Percentiles rank a stretch among this genome's conserved stretches.
Evolutionary conservation across 2,113 vertebrate species (phyloP).

Genomic region (Gambusia affinis): DNA sequence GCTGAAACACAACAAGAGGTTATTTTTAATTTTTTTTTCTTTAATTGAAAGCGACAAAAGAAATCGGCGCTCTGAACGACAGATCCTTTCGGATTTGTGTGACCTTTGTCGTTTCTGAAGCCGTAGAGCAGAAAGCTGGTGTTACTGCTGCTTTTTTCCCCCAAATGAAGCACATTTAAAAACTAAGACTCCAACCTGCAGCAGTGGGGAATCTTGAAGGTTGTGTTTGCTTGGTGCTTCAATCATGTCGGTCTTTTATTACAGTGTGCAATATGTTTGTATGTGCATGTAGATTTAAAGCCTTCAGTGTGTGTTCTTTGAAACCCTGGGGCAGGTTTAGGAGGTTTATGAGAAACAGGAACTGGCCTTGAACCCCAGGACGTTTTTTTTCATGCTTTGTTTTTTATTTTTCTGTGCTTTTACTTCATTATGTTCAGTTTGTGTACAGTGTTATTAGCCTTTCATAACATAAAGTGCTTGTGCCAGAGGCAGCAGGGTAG

Average conservation of each 20-base stretch:
- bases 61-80: not conserved
- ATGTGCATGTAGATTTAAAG: constrained; percentile 31
- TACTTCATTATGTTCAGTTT: constrained; percentile 37
- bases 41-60: not conserved
- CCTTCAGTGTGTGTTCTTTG: constrained; percentile 29
- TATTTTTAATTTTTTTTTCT: fast-evolving
- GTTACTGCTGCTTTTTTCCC: constrained; percentile 2
- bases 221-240: not conserved
- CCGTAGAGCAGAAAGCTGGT: constrained; percentile 9
- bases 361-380: constrained; percentile 52
- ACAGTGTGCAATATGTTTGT: constrained; percentile 37
- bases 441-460: constrained; percentile 44
- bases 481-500: constrained; percentile 44
- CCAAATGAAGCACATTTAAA: constrained; percentile 10
- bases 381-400: constrained; percentile 27
- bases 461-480: constrained; percentile 57
- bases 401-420: constrained; percentile 18
- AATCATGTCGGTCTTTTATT: constrained; percentile 14
- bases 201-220: constrained; percentile 1
- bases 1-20: constrained; percentile 6
- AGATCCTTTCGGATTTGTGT: not conserved
- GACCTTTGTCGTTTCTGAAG: constrained; percentile 22
- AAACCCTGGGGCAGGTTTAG: constrained; percentile 6
- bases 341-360: constrained; percentile 17
- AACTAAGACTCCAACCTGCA: not conserved